Percentiles rank a stretch among this genome's conserved stretches.
phyloP scores from a whole-genome alignment of 2,113 vertebrate species.

The Montifringilla adamsi region DNA sequence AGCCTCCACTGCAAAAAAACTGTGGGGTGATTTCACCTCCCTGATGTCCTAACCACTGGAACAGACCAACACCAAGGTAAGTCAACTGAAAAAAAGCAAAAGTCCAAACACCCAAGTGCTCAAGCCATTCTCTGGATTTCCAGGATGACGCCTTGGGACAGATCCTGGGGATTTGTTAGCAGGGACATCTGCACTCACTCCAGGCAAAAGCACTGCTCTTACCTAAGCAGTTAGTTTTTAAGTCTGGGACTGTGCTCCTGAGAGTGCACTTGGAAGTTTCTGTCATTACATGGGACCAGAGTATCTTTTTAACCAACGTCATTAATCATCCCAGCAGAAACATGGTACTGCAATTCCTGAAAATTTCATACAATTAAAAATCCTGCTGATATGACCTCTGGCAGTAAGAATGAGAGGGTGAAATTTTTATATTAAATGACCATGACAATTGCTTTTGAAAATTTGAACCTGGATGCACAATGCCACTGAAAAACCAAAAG shows the following conservation, averaged over 20 bases:
- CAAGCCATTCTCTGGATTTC: background rate
- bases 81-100: background rate
- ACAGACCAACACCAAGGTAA: background rate
- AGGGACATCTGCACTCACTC: rapidly evolving
- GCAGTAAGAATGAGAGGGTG: background rate
- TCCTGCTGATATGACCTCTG: background rate
- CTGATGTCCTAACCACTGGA: background rate
- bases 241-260: background rate
- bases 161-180: background rate
- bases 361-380: background rate
- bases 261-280: background rate
- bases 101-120: background rate
- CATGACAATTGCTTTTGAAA: background rate
- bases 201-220: background rate
- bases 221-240: background rate
- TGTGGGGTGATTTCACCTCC: background rate
- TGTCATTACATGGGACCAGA: background rate
- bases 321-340: background rate
- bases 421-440: background rate
- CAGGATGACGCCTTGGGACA: background rate
- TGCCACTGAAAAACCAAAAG: background rate
- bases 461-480: background rate
- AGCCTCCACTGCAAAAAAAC: background rate
- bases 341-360: background rate
- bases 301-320: background rate